These are phyloP conservation scores for Brachionus rotundiformis DNA, from an alignment of 1,140 invertebrate species.

Conservation along the genomic window DNA sequence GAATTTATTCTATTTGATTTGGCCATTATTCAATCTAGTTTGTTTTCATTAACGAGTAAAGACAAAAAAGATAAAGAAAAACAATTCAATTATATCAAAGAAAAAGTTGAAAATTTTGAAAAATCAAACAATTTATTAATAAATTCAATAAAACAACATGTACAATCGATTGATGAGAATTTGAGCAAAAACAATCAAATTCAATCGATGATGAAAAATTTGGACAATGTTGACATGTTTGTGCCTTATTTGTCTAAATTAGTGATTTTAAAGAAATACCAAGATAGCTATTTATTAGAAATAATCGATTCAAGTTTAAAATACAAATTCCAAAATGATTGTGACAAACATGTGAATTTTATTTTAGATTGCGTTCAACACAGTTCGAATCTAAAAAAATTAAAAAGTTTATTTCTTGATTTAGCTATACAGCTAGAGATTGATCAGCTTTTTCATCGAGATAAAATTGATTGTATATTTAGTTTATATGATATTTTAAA, in stretches of 20 bases:
- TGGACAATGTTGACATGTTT: background rate
- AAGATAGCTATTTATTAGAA: background rate
- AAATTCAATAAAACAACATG: background rate
- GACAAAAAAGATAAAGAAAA: constrained; percentile 7
- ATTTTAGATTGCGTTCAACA: background rate
- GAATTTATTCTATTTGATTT: constrained; percentile 4
- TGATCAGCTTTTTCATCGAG: background rate
- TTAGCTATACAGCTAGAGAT: background rate
- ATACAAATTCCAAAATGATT: background rate
- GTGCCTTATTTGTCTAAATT: background rate
- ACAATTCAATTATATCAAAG: background rate
- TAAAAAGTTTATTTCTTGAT: background rate
- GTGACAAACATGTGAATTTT: background rate
- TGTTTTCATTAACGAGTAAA: background rate
- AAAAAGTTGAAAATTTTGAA: background rate
- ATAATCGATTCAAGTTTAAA: background rate
- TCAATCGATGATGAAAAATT: constrained; percentile 1
- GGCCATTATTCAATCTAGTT: constrained; percentile 5
- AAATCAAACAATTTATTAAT: background rate
- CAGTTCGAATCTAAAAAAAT: background rate
- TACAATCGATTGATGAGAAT: background rate
- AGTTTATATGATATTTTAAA: background rate
- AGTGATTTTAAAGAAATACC: background rate
- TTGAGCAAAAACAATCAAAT: background rate
- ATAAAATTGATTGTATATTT: background rate